These are phyloP conservation scores for Caenorhabditis tropicalis DNA, from an alignment of 1,140 invertebrate genomes.

Conservation along the genomic window DNA sequence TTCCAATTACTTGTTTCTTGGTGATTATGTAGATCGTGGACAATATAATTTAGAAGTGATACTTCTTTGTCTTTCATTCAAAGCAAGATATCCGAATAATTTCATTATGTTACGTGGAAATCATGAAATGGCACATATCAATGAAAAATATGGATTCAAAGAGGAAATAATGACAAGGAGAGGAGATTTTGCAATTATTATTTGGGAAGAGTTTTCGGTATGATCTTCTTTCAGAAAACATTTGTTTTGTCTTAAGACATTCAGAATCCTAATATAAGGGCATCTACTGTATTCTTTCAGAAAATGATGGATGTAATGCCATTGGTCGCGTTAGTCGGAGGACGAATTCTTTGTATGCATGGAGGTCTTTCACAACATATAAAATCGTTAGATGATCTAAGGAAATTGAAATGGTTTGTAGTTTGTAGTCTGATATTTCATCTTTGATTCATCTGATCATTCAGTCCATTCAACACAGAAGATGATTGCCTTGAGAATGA, in stretches of 20 bases:
- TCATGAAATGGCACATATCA: conserved; percentile 77
- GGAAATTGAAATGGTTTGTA: neutral
- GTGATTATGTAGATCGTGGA: conserved; percentile 56
- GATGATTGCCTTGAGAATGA: neutral
- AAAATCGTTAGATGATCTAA: neutral
- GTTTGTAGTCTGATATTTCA: too few relatives aligned
- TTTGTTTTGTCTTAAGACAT: neutral
- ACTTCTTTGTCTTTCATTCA: neutral
- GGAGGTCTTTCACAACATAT: conserved; percentile 31
- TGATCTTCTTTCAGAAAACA: neutral
- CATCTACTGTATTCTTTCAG: too few relatives aligned
- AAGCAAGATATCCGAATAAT: conserved; percentile 76
- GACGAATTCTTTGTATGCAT: conserved; percentile 50
- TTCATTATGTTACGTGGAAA: conserved; percentile 77
- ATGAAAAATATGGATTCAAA: conserved; percentile 76
- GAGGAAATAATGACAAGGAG: neutral
- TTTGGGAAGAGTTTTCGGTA: conserved; percentile 11
- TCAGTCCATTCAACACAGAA: neutral
- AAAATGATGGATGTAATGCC: conserved; percentile 43
- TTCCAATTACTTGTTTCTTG: conserved; percentile 54
- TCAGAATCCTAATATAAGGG: too few relatives aligned
- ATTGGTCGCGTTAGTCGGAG: conserved; percentile 1
- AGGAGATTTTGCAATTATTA: neutral
- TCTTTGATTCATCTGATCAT: too few relatives aligned
- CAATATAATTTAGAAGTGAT: neutral